Percentiles rank a stretch among this genome's conserved stretches.
Conservation (phyloP, 1,140 invertebrate genomes). For the Drosophila prosaltans region DNA sequence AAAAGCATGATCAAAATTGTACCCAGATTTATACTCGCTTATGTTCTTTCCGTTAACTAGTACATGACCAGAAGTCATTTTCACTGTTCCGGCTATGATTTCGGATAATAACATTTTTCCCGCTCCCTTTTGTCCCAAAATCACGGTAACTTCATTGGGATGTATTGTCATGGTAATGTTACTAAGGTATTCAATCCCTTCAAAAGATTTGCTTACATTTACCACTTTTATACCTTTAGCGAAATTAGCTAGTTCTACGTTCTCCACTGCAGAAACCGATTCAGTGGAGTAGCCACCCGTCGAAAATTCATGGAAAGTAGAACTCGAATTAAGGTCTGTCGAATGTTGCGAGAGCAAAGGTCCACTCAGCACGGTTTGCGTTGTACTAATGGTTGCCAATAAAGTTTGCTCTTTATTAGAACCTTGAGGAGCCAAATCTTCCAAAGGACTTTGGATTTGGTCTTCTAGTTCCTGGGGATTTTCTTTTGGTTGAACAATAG, state of each 20-base stretch:
- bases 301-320: neutral
- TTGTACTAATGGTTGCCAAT: neutral
- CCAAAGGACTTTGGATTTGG: neutral
- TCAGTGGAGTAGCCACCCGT: too few relatives aligned
- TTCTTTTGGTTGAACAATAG: neutral
- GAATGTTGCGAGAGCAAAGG: neutral
- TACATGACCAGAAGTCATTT: conserved; percentile 8
- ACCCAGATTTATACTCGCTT: neutral
- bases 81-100: conserved; percentile 24
- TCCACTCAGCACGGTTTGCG: neutral
- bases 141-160: conserved; percentile 33
- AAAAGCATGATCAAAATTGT: neutral
- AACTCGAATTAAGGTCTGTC: neutral
- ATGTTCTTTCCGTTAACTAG: conserved; percentile 16
- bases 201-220: conserved; percentile 17
- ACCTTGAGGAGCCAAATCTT: neutral
- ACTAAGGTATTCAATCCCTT: conserved; percentile 13
- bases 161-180: conserved; percentile 28
- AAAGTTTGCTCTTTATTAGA: neutral
- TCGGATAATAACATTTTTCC: conserved; percentile 13
- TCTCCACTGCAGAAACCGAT: neutral
- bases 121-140: conserved; percentile 12
- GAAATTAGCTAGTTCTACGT: conserved; percentile 9
- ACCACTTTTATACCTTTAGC: conserved; percentile 19
- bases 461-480: neutral